Percentiles rank a stretch among this genome's conserved stretches.
Conservation (phyloP, 2,888 invertebrate genomes). For the Habroteleia sp. region DNA sequence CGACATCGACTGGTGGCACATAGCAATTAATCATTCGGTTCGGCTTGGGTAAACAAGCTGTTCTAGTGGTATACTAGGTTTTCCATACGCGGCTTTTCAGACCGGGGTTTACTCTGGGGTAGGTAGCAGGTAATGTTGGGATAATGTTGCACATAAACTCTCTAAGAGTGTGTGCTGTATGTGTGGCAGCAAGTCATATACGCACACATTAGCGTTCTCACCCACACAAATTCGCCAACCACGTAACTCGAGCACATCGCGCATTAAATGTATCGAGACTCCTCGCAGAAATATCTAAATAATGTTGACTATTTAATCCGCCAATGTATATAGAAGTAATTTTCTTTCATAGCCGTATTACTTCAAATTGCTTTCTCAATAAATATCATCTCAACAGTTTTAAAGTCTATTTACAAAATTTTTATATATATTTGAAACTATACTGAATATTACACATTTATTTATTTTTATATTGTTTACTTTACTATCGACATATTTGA, state of each 20-base stretch:
- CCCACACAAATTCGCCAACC: conserved; percentile 48
- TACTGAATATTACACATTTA: no score
- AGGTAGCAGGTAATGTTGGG: conserved; percentile 77
- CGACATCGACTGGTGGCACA: conserved; percentile 53
- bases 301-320: conserved; percentile 57
- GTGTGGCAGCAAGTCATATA: conserved; percentile 71
- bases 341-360: conserved; percentile 60
- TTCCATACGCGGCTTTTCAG: conserved; percentile 60
- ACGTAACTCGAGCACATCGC: conserved; percentile 68
- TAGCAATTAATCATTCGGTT: conserved; percentile 74
- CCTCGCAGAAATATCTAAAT: conserved; percentile 58
- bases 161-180: neutral
- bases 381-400: conserved; percentile 28
- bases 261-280: conserved; percentile 65
- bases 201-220: conserved; percentile 51
- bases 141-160: conserved; percentile 79
- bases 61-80: conserved; percentile 62
- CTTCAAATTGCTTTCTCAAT: conserved; percentile 55
- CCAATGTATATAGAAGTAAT: conserved; percentile 51
- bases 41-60: conserved; percentile 70
- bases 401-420: conserved; percentile 42
- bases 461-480: no score
- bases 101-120: conserved; percentile 52
- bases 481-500: no score
- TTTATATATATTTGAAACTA: no score